Evolutionary conservation across 2,797 vertebrate genomes (phyloP), one percentile per base, ranked within the genome.

Genomic region (Hipposideros larvatus): DNA sequence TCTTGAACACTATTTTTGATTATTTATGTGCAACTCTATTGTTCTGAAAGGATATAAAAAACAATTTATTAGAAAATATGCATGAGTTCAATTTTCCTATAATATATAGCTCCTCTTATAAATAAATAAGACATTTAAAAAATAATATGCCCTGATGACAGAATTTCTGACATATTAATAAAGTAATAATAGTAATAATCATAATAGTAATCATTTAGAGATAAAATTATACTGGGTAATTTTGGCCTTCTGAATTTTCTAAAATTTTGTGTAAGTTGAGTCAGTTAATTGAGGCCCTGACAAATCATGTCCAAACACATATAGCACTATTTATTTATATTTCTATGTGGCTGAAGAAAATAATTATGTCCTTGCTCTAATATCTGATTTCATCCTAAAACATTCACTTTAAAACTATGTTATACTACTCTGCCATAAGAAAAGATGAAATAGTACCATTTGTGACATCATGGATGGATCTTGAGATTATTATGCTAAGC

Each of bases 1-100:
- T 87, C 65, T 34, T 65, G 53, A 34, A 87, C 43, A 91, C 34
- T 70, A 91, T 43, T 89, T 89, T 70, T 83, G 46, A 55, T 74
- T 86, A 80, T 14, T 43, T 55, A 59, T 6, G 6, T 73, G 53
- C 43, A n/a, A 53, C 10, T 43, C 46, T 57, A 51, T 11, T 75
- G 18, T 70, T 90, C 34, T 63, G 18, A 80, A 94, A 55, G 18
- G 15, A 91, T 22, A 5, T 57, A 73, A 65, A 37, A n/a, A 65
- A 37, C 37, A 43, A 63, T 22, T 34, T 55, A 65, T 34, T n/a
- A 31, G 24, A 71, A 94, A 83, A 85, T 75, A 80, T 11, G 4
- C 19, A 28, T n/a, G 18, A 91, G n/a, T 19, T 73, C 19, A 71
- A 31, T 28, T 90, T 87, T 28, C 22, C 48, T 79, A 61, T 46